Evolutionary conservation across 2,888 invertebrate genomes (phyloP).

Genomic region (Fissipunctia ypsillon): DNA sequence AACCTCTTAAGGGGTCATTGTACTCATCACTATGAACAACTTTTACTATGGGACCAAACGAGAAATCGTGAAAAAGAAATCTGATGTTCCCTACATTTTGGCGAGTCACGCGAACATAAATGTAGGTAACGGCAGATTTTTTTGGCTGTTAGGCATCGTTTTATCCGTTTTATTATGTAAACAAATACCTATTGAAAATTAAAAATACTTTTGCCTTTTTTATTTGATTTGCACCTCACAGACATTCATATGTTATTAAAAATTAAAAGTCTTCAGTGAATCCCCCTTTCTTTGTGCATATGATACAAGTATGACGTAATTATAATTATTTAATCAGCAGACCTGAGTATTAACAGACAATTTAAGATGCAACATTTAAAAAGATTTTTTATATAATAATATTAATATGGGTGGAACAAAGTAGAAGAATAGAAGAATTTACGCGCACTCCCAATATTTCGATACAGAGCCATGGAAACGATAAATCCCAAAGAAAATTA

Average conservation of each 20-base stretch:
- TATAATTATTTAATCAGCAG: background rate
- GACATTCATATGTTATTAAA: background rate
- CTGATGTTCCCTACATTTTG: no score
- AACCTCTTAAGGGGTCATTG: no score
- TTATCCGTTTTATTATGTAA: conserved; percentile 4
- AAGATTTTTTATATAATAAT: background rate
- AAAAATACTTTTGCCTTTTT: conserved; percentile 12
- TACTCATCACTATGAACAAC: no score
- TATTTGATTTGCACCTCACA: background rate
- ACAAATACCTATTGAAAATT: conserved; percentile 11
- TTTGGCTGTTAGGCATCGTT: no score
- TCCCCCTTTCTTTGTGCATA: conserved; percentile 4
- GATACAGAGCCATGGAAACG: background rate
- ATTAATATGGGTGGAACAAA: background rate
- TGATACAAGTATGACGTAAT: background rate
- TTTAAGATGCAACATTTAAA: background rate
- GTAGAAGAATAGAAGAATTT: background rate
- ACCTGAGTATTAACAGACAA: background rate
- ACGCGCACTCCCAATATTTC: background rate
- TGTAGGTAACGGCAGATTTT: no score
- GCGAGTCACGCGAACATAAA: no score
- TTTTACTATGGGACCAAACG: no score
- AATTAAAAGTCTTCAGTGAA: background rate
- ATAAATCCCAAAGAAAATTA: background rate
- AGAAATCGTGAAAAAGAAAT: no score